phyloP scores from a whole-genome alignment of 2,113 vertebrate species.

The Larimichthys polyactis region DNA sequence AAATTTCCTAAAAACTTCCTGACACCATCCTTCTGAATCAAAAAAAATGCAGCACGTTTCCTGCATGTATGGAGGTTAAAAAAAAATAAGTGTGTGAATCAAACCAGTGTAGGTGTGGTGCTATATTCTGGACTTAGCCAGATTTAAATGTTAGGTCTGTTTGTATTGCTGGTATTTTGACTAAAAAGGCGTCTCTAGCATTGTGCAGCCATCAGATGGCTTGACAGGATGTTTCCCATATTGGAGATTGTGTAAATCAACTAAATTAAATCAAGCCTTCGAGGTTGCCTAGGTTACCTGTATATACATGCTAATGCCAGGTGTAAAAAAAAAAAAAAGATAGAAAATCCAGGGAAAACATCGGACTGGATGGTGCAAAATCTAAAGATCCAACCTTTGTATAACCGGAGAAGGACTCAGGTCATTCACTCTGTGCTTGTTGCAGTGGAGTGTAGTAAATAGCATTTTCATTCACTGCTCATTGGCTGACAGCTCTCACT shows the following conservation, averaged over 20 bases:
- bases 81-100: no score
- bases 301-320: background rate
- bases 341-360: background rate
- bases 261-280: background rate
- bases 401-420: background rate
- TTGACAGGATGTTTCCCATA: background rate
- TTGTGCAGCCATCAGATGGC: background rate
- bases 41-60: background rate
- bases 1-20: no score
- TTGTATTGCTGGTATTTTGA: background rate
- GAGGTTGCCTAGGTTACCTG: background rate
- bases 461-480: conserved; percentile 61
- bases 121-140: background rate
- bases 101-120: background rate
- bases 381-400: background rate
- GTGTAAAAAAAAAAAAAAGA: background rate
- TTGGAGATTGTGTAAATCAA: background rate
- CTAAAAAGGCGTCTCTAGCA: background rate
- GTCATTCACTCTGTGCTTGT: conserved; percentile 21
- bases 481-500: conserved; percentile 77
- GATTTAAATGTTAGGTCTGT: background rate
- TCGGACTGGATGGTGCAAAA: background rate
- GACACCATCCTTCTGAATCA: background rate
- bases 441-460: conserved; percentile 53
- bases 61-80: background rate